These are phyloP conservation scores for Mormyrops attenuatus DNA, from an alignment of 2,797 vertebrate species.

Conservation along the genomic window DNA sequence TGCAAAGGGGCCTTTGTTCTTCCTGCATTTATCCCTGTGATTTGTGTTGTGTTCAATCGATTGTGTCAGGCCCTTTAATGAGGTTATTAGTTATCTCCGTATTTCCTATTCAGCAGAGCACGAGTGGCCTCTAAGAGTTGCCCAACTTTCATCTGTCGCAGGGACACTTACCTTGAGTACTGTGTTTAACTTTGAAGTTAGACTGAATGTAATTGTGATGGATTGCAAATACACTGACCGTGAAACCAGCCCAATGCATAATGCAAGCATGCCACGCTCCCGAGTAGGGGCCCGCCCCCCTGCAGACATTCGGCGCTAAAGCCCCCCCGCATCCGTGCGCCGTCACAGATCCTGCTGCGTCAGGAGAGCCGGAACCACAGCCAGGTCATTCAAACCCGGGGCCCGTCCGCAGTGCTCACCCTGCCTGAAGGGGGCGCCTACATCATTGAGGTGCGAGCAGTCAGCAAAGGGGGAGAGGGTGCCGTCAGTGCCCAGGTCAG, in stretches of 20 bases:
- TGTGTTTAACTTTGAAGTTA: neutral
- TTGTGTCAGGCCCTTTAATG: neutral
- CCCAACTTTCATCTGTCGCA: neutral
- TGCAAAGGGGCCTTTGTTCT: slow-evolving; percentile 5
- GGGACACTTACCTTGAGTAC: neutral
- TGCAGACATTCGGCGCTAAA: neutral
- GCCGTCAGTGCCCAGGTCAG: slow-evolving; percentile 80
- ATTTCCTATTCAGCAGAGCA: neutral
- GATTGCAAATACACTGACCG: neutral
- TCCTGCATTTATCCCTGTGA: neutral
- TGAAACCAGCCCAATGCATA: neutral
- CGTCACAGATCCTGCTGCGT: slow-evolving; percentile 75
- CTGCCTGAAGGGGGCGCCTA: slow-evolving; percentile 88
- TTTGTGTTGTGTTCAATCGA: neutral
- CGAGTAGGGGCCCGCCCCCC: no score
- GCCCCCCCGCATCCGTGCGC: neutral
- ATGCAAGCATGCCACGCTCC: neutral
- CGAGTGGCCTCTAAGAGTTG: neutral
- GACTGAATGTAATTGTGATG: neutral
- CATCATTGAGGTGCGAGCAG: slow-evolving; percentile 83
- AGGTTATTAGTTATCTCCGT: neutral
- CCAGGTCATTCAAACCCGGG: slow-evolving; percentile 88
- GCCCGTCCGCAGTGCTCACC: slow-evolving; percentile 79
- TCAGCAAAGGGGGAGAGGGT: slow-evolving; percentile 90
- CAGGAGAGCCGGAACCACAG: slow-evolving; percentile 86